Evolutionary conservation across 2,113 vertebrate genomes (phyloP), one percentile per base, ranked within the genome.

Genomic region (Elgaria multicarinata): DNA sequence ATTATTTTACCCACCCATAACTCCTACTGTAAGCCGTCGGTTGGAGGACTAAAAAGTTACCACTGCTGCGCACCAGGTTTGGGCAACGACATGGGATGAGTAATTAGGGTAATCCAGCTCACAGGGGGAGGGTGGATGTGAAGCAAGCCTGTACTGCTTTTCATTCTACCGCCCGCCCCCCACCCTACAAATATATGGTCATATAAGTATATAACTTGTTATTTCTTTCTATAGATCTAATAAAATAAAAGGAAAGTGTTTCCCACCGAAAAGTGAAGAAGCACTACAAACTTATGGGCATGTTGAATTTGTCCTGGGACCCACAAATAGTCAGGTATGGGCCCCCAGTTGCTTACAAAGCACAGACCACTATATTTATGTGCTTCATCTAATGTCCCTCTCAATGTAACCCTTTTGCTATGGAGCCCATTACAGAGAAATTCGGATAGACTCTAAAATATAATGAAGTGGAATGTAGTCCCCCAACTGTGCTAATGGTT

Each of bases 381-480:
- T 14, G 20, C 16, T 33, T 71, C 31, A 71, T 0, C 67, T 85
- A 66, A 78, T 76, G 75, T 85, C n/a, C 2, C 44, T 66, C 87
- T 90, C 87, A 6, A 5, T 62, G 66, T 94, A 28, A 81, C 1
- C 50, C 0, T 0, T 67, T 31, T 71, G 78, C 50, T 87, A 67
- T 81, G 2, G 90, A 89, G 84, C n/a, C 5, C 71, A n/a, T 64
- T 24, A 46, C 53, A 85, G 53, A 85, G 71, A 84, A 90, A 78
- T 62, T 28, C 7, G n/a, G 46, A 92, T 74, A 24, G 62, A 89
- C 85, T 81, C 64, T 83, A 72, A 53, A 91, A 72, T 77, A 8
- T n/a, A 87, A 90, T 46, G 90, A 93, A 92, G 90, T 44, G 2
- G 36, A 88, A 91, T 89, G 62, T 86, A 83, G 83, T 90, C 86